A percentile compares a stretch with the other conserved stretches of the same genome.
Conservation (phyloP, 2,888 invertebrate species). For the Callosobruchus maculatus region DNA sequence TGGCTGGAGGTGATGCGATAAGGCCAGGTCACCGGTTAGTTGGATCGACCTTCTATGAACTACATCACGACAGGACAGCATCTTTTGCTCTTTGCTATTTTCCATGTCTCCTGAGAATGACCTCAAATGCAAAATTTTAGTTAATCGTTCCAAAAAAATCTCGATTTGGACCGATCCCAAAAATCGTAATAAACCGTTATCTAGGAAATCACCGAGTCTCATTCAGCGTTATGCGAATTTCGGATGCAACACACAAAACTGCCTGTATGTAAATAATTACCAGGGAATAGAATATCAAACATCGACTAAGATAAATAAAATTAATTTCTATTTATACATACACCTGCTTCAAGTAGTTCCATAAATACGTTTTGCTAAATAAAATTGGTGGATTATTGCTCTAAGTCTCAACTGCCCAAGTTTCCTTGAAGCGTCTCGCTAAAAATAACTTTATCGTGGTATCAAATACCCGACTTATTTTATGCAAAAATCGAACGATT, state of each 20-base stretch:
- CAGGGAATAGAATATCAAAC: not conserved
- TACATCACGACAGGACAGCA: no score
- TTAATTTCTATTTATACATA: slow-evolving; percentile 22
- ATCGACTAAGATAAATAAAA: slow-evolving; percentile 22
- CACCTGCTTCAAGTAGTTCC: slow-evolving; percentile 25
- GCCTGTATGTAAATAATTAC: not conserved
- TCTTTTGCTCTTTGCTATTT: no score
- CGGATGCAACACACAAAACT: not conserved
- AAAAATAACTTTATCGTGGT: not conserved
- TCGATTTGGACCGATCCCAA: not conserved
- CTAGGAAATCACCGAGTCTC: not conserved
- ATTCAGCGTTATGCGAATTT: not conserved
- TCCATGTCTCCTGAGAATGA: not conserved
- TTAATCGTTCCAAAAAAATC: not conserved
- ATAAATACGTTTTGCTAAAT: slow-evolving; percentile 17
- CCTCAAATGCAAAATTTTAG: not conserved
- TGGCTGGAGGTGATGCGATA: no score
- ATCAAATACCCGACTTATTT: not conserved
- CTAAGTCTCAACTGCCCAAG: not conserved
- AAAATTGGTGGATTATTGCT: slow-evolving; percentile 4
- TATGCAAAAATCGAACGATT: not conserved
- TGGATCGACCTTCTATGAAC: no score
- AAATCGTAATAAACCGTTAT: not conserved
- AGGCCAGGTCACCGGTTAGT: no score
- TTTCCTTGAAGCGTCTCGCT: not conserved